These are phyloP conservation scores for Rhyzopertha dominica DNA, from an alignment of 1,140 invertebrate species.

Conservation along the genomic window DNA sequence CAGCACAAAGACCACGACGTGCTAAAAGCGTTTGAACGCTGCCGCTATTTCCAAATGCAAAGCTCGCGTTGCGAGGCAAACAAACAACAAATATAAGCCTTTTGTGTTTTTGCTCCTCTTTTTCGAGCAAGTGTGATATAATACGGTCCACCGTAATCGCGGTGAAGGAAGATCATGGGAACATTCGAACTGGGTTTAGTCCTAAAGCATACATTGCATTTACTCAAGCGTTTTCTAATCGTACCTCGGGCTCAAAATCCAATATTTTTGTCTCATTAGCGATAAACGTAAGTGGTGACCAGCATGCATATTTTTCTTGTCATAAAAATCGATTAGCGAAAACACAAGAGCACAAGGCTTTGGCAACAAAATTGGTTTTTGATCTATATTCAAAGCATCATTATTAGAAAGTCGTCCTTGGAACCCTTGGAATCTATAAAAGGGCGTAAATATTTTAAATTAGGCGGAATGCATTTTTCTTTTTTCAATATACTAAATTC, in stretches of 20 bases:
- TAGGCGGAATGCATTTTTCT: background rate
- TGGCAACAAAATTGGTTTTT: slow-evolving; percentile 1
- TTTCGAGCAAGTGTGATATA: no score
- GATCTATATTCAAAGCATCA: background rate
- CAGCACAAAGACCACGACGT: no score
- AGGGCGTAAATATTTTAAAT: background rate
- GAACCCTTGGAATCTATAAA: no score
- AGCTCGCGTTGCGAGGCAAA: no score
- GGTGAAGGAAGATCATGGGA: slow-evolving; percentile 14
- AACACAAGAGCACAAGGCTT: background rate
- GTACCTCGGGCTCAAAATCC: slow-evolving; percentile 1
- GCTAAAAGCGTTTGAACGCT: no score
- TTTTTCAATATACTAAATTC: no score
- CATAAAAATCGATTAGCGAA: slow-evolving; percentile 2
- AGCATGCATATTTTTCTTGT: slow-evolving; percentile 5
- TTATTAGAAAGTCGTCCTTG: background rate
- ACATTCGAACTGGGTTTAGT: background rate
- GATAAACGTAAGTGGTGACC: background rate
- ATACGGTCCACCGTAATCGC: no score
- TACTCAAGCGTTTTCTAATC: slow-evolving; percentile 1
- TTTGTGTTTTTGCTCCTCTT: no score
- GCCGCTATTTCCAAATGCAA: no score
- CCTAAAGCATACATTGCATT: slow-evolving; percentile 16
- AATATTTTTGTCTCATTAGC: background rate
- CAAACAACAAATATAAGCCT: no score